Conservation (phyloP, 2,113 vertebrate species). For the Aphyosemion australe region DNA sequence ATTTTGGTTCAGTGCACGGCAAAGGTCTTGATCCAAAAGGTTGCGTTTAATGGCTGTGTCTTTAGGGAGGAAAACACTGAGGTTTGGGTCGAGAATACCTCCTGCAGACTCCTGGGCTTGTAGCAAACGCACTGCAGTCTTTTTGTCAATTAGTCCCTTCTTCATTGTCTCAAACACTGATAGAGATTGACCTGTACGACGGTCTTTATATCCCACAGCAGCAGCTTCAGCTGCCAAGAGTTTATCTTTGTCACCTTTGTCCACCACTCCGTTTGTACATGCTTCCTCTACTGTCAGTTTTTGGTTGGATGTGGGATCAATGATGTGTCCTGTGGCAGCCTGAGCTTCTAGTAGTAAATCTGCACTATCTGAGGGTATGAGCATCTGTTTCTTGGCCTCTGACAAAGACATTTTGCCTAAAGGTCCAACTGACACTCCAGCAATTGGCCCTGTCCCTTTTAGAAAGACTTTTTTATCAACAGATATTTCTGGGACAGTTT, state of each 20-base stretch:
- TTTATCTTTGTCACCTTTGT: slow-evolving; percentile 82
- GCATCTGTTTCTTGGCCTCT: too few species aligned
- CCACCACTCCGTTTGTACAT: slow-evolving; percentile 83
- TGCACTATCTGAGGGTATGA: slow-evolving; percentile 42
- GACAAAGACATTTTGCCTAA: too few species aligned
- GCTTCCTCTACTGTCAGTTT: slow-evolving; percentile 85
- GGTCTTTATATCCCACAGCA: slow-evolving; percentile 88
- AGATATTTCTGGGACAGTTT: too few species aligned
- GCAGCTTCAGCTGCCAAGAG: slow-evolving; percentile 83
- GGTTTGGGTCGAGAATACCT: slow-evolving; percentile 87
- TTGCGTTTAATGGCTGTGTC: slow-evolving; percentile 85
- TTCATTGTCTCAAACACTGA: slow-evolving; percentile 87
- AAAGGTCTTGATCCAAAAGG: slow-evolving; percentile 84
- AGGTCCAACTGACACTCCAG: too few species aligned
- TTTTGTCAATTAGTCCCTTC: slow-evolving; percentile 84
- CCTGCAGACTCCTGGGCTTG: slow-evolving; percentile 89
- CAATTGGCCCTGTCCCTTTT: too few species aligned
- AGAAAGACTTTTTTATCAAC: too few species aligned
- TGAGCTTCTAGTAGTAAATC: slow-evolving; percentile 80
- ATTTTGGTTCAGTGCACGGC: slow-evolving; percentile 81
- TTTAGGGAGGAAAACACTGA: slow-evolving; percentile 90
- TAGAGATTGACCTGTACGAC: slow-evolving; percentile 80
- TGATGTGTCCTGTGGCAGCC: slow-evolving; percentile 89
- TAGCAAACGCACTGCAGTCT: slow-evolving; percentile 84
- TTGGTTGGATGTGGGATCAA: slow-evolving; percentile 84